Evolutionary conservation across 1,140 invertebrate species (phyloP).

Genomic region (Drosophila santomea): DNA sequence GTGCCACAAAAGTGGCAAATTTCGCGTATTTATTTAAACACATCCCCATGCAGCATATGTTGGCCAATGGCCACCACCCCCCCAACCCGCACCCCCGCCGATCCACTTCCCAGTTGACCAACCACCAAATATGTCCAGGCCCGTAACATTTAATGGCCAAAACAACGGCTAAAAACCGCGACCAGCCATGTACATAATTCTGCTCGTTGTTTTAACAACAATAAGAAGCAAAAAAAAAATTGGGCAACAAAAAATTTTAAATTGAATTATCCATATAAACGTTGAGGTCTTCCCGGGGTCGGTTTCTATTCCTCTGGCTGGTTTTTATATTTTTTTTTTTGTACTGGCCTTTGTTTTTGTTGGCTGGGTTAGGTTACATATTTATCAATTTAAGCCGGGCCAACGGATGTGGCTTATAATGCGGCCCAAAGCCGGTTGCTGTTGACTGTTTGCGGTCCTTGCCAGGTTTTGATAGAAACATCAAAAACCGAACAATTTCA

Average conservation of each 20-base stretch:
- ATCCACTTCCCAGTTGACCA: conserved; percentile 3
- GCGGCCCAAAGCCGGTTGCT: conserved; percentile 26
- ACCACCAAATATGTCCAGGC: conserved; percentile 53
- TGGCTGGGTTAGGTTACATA: conserved; percentile 45
- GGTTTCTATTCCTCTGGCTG: conserved; percentile 12
- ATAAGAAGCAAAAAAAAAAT: conserved; percentile 45
- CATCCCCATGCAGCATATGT: conserved; percentile 76
- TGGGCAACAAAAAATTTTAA: conserved; percentile 70
- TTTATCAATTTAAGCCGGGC: conserved; percentile 79
- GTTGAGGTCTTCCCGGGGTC: conserved; percentile 58
- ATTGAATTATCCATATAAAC: conserved; percentile 82
- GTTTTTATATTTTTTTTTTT: not conserved
- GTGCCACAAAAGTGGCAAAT: conserved; percentile 73
- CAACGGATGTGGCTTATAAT: conserved; percentile 80
- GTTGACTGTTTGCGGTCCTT: conserved; percentile 24
- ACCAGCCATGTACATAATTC: conserved; percentile 73
- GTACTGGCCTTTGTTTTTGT: conserved; percentile 7
- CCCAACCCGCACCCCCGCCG: not conserved
- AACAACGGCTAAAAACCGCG: conserved; percentile 62
- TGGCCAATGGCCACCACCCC: conserved; percentile 38
- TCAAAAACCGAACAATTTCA: conserved; percentile 68
- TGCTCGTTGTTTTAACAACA: conserved; percentile 46
- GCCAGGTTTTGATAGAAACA: conserved; percentile 69
- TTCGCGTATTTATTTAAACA: conserved; percentile 83
- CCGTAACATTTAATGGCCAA: conserved; percentile 77